Base-by-base conservation (phyloP, 2,888 invertebrate genomes). In the Stomorhina lunata region DNA sequence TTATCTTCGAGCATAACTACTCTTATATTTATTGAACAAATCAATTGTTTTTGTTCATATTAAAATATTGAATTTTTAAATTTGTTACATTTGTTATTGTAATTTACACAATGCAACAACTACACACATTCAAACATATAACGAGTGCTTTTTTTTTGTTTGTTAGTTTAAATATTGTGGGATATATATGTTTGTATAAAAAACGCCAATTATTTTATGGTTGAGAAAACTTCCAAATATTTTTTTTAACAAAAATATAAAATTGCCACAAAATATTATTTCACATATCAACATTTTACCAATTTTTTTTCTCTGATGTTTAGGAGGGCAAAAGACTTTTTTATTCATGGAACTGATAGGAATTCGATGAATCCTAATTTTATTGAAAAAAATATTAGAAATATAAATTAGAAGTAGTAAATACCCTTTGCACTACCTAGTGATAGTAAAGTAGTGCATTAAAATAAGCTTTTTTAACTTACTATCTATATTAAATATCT, bases 171-270 rank as follows among this genome's bases (percentile, higher is more conserved):
- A 55, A 63, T 65, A 43, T 71, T 71, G 63, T 55, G 45, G 40
- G 40, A 40, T 45, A 59, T 61, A 12, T 17, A 75, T 65, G n/a
- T n/a, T n/a, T n/a, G n/a, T 53, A 48, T 45, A 53, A 48, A 61
- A 76, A 78, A 73, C 63, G 69, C 65, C 78, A 82, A 78, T 82
- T 82, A 78, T 75, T 77, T 78, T 73, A 78, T 65, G 75, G 78
- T 78, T 82, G 78, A 75, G 69, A 53, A 63, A 73, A 65, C 75
- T 82, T 82, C 57, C 78, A 78, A 82, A 82, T 75, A 78, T 65
- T 78, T 76, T 69, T 72, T 63, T 48, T 43, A 59, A 34, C 55
- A 61, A 78, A 55, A 63, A 50, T 43, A n/a, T n/a, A n/a, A n/a
- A n/a, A n/a, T 66, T 81, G 27, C 68, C 61, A 57, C 68, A 81